phyloP scores from a whole-genome alignment of 2,888 invertebrate species.

The Melipona beecheii region DNA sequence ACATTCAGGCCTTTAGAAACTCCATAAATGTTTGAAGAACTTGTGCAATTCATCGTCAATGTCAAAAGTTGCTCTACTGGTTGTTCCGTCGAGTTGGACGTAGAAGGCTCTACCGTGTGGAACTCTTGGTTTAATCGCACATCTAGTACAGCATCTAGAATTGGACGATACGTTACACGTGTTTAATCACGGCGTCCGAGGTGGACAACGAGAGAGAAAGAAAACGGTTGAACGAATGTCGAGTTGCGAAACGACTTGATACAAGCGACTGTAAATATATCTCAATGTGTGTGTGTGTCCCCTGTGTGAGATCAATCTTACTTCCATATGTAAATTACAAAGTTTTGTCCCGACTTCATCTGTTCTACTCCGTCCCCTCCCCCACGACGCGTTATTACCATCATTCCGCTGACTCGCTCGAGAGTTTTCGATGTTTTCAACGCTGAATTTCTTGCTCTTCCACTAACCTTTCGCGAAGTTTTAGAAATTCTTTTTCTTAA shows the following conservation, averaged over 20 bases:
- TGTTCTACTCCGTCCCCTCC: neutral
- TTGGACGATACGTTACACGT: neutral
- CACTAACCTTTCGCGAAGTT: too few species aligned
- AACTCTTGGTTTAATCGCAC: conserved; percentile 31
- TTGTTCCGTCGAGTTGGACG: too few species aligned
- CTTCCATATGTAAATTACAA: conserved; percentile 46
- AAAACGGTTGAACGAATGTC: neutral
- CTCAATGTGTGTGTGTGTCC: conserved; percentile 30
- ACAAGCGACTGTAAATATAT: conserved; percentile 48
- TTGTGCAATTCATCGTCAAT: too few species aligned
- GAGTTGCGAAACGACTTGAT: neutral
- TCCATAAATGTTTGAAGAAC: too few species aligned
- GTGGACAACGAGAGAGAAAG: neutral
- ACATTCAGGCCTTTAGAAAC: too few species aligned
- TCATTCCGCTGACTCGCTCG: neutral
- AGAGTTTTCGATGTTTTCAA: neutral
- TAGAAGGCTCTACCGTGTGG: neutral
- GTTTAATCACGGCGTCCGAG: neutral
- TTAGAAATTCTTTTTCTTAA: too few species aligned
- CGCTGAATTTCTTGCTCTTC: too few species aligned
- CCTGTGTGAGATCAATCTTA: conserved; percentile 31
- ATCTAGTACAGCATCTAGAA: conserved; percentile 33
- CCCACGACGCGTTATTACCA: neutral
- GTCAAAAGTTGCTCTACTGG: too few species aligned
- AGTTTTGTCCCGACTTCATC: conserved; percentile 28